phyloP scores from a whole-genome alignment of 2,797 vertebrate species.

The Taeniopygia guttata region DNA sequence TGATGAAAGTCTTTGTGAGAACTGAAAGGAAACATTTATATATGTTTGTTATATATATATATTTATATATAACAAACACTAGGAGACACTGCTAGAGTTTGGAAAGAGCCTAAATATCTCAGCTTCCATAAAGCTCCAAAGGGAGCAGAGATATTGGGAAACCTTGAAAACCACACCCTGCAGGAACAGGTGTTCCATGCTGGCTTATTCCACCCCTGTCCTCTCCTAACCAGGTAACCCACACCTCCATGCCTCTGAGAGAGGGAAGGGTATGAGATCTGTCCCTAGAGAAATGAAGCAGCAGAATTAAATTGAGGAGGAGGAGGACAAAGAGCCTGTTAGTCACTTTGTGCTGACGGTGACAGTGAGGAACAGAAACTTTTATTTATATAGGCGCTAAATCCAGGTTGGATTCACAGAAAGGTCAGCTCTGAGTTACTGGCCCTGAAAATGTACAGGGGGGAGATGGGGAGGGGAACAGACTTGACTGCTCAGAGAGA shows the following conservation, averaged over 20 bases:
- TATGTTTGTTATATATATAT: no score
- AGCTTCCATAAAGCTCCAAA: neutral
- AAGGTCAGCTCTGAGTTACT: neutral
- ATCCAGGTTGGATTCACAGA: neutral
- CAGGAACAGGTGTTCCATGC: neutral
- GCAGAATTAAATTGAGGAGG: neutral
- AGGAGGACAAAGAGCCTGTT: neutral
- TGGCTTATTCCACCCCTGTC: fast-evolving
- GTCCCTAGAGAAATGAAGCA: neutral
- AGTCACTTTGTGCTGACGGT: neutral
- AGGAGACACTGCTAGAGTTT: neutral
- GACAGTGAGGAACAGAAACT: neutral
- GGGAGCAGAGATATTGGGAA: neutral
- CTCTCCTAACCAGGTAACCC: neutral
- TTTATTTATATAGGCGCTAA: neutral
- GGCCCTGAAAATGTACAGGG: neutral
- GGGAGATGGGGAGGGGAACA: neutral
- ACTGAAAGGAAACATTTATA: neutral
- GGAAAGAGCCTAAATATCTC: neutral
- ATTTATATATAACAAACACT: no score
- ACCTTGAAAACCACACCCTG: neutral
- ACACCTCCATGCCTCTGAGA: neutral
- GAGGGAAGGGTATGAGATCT: neutral
- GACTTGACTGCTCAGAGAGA: neutral
- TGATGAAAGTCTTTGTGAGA: neutral